Conservation (phyloP, 2,888 invertebrate species). For the Gastrophysa polygoni region DNA sequence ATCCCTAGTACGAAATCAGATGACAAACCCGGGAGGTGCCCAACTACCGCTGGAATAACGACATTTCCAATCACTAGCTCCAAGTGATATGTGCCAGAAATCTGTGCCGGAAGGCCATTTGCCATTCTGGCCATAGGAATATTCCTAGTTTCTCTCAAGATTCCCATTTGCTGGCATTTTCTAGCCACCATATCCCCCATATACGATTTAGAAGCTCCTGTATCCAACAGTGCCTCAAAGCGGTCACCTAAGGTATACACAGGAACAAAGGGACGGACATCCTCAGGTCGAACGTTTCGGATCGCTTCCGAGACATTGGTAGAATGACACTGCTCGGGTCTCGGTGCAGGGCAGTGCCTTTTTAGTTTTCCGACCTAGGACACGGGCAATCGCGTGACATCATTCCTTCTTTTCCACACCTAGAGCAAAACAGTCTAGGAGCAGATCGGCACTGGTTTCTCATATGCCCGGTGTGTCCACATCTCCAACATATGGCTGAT, state of each 20-base stretch:
- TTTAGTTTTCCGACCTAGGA: conserved; percentile 4
- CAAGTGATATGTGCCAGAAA: not conserved
- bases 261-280: not conserved
- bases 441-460: conserved; percentile 5
- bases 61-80: not conserved
- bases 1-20: conserved; percentile 1
- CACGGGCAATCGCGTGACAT: conserved; percentile 2
- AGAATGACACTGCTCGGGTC: not conserved
- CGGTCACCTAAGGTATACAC: not conserved
- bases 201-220: not conserved
- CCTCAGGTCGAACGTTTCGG: not conserved
- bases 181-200: not conserved
- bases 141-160: not conserved
- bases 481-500: conserved; percentile 5
- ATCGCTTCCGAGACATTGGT: not conserved
- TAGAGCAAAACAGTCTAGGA: not conserved
- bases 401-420: not conserved
- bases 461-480: not conserved
- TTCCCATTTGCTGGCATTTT: not conserved
- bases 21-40: not conserved
- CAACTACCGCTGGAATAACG: not conserved
- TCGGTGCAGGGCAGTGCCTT: not conserved
- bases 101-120: not conserved
- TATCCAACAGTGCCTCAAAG: not conserved
- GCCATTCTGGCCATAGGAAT: not conserved